These are phyloP conservation scores for Rhyacichthys aspro DNA, from an alignment of 2,797 vertebrate genomes.

Conservation along the genomic window DNA sequence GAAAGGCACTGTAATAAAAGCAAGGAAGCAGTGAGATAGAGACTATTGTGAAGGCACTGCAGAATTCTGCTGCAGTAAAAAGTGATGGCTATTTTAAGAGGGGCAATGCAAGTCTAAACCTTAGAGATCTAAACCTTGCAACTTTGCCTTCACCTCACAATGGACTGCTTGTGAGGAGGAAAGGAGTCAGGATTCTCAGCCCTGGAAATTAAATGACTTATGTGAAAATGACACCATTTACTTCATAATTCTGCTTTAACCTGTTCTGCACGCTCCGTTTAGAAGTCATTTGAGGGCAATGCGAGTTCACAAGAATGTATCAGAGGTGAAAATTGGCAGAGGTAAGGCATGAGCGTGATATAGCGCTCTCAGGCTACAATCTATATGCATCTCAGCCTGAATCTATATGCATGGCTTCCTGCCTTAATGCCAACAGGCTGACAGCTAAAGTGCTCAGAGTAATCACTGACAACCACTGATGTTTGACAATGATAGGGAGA, in stretches of 20 bases:
- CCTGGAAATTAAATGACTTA: neutral
- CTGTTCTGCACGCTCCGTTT: slow-evolving; percentile 8
- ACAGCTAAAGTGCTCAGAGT: slow-evolving; percentile 52
- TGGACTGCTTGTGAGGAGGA: slow-evolving; percentile 28
- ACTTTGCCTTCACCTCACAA: slow-evolving; percentile 45
- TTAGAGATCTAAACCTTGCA: slow-evolving; percentile 50
- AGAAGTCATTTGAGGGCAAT: slow-evolving; percentile 38
- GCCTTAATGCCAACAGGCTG: slow-evolving; percentile 32
- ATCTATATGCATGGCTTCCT: slow-evolving; percentile 54
- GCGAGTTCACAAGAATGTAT: slow-evolving; percentile 57
- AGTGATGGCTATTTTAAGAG: slow-evolving; percentile 49
- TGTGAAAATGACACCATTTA: slow-evolving; percentile 47
- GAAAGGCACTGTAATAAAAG: neutral
- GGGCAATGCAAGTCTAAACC: slow-evolving; percentile 38
- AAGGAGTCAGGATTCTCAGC: neutral
- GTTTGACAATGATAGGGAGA: slow-evolving; percentile 54
- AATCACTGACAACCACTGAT: slow-evolving; percentile 49
- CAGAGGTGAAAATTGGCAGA: slow-evolving; percentile 43
- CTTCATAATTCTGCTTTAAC: slow-evolving; percentile 14
- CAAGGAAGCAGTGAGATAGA: slow-evolving; percentile 2
- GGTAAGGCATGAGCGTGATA: slow-evolving; percentile 17
- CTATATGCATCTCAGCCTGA: slow-evolving; percentile 31
- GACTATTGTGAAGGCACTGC: slow-evolving; percentile 49
- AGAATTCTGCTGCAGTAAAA: slow-evolving; percentile 51
- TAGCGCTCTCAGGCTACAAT: slow-evolving; percentile 39